phyloP scores from a whole-genome alignment of 2,797 vertebrate genomes.

The Lutjanus argentimaculatus region DNA sequence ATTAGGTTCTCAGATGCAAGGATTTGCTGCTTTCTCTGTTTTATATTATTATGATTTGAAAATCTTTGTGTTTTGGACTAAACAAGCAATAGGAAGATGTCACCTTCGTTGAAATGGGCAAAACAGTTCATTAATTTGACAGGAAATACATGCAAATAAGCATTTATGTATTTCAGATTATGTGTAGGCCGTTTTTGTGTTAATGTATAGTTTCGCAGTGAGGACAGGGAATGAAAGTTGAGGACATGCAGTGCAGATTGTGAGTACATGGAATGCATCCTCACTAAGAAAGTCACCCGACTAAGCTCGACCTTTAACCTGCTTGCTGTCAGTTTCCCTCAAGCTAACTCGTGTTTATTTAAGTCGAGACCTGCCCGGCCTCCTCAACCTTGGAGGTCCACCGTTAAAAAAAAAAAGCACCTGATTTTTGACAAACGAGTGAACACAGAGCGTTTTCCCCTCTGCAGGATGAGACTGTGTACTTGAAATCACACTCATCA shows the following conservation, averaged over 20 bases:
- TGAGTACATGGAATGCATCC: slow-evolving; percentile 44
- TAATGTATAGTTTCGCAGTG: background rate
- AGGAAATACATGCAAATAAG: background rate
- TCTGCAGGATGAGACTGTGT: background rate
- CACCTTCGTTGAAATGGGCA: background rate
- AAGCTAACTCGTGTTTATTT: slow-evolving; percentile 50
- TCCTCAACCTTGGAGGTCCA: slow-evolving; percentile 31
- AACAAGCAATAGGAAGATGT: too few relatives aligned
- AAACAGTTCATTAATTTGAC: background rate
- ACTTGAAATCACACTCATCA: background rate
- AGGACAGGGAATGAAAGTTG: background rate
- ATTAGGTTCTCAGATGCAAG: background rate
- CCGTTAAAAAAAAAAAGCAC: background rate
- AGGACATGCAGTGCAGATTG: slow-evolving; percentile 9
- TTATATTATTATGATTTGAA: background rate
- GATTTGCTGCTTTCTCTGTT: background rate
- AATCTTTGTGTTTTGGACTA: background rate
- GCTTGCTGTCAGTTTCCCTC: slow-evolving; percentile 43
- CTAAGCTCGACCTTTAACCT: slow-evolving; percentile 63
- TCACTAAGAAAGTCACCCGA: slow-evolving; percentile 36
- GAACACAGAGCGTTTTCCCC: slow-evolving; percentile 14
- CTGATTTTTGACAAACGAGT: slow-evolving; percentile 35
- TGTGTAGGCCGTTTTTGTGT: background rate
- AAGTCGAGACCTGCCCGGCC: slow-evolving; percentile 34
- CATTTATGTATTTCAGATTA: background rate